phyloP scores from a whole-genome alignment of 2,888 invertebrate species.

The Nineta flava region DNA sequence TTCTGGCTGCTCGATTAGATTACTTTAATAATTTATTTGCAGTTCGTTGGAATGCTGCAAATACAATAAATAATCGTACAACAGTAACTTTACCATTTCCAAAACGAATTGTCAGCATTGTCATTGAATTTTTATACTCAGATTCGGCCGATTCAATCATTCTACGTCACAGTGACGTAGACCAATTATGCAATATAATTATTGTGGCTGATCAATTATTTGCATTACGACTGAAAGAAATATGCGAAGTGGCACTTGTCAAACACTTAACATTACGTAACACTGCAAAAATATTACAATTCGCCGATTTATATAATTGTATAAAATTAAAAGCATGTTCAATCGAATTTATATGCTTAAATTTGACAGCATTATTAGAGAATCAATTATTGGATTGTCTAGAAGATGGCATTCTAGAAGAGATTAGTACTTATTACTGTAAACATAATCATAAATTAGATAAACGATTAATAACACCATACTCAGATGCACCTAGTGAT shows the following conservation, averaged over 20 bases:
- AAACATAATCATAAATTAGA: slow-evolving; percentile 41
- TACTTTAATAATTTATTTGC: slow-evolving; percentile 77
- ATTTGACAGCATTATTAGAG: slow-evolving; percentile 55
- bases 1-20: slow-evolving; percentile 65
- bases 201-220: slow-evolving; percentile 69
- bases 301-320: slow-evolving; percentile 63
- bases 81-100: slow-evolving; percentile 42
- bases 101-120: slow-evolving; percentile 40
- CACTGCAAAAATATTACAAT: slow-evolving; percentile 57
- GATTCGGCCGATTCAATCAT: slow-evolving; percentile 48
- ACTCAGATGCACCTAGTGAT: slow-evolving; percentile 43
- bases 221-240: slow-evolving; percentile 49
- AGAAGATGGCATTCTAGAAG: slow-evolving; percentile 41
- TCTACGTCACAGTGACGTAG: slow-evolving; percentile 44
- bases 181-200: slow-evolving; percentile 54
- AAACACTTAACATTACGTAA: slow-evolving; percentile 56
- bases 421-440: slow-evolving; percentile 51
- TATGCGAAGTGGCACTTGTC: slow-evolving; percentile 51
- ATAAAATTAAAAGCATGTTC: slow-evolving; percentile 50
- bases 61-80: slow-evolving; percentile 35
- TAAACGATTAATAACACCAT: slow-evolving; percentile 51
- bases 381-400: slow-evolving; percentile 46
- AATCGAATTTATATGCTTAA: slow-evolving; percentile 63
- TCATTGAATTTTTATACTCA: slow-evolving; percentile 62
- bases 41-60: slow-evolving; percentile 60